Percentiles rank a stretch among this genome's conserved stretches.
These are phyloP conservation scores for Olivierus martensii DNA, from an alignment of 1,140 invertebrate genomes.

Conservation along the genomic window DNA sequence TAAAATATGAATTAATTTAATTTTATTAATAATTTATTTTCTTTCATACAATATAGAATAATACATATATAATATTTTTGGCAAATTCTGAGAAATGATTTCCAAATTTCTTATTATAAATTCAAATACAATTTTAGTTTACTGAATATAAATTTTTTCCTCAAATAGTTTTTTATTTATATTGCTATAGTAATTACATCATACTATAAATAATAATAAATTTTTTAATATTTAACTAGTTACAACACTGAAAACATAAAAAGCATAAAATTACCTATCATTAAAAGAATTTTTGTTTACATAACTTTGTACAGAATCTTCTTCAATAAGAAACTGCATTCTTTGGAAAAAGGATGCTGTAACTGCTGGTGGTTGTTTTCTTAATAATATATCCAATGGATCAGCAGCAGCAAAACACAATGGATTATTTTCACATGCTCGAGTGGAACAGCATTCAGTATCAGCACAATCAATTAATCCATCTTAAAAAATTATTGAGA, in stretches of 20 bases:
- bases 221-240: background rate
- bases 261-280: slow-evolving; percentile 95
- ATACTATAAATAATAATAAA: background rate
- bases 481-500: slow-evolving; percentile 46
- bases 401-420: slow-evolving; percentile 91
- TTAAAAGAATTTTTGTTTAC: slow-evolving; percentile 93
- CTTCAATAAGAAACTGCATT: slow-evolving; percentile 96
- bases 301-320: slow-evolving; percentile 95
- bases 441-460: slow-evolving; percentile 74
- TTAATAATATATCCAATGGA: slow-evolving; percentile 81
- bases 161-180: no score
- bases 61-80: no score
- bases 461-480: slow-evolving; percentile 95
- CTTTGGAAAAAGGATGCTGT: slow-evolving; percentile 95
- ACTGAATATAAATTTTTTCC: no score
- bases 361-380: slow-evolving; percentile 89
- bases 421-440: slow-evolving; percentile 69
- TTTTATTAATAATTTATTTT: no score
- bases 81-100: no score
- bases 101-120: no score
- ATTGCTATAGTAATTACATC: background rate
- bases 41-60: no score
- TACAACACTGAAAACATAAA: no score
- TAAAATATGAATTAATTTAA: no score
- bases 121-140: no score